These are phyloP conservation scores for Dolomedes plantarius DNA, from an alignment of 2,888 invertebrate genomes.

Conservation along the genomic window DNA sequence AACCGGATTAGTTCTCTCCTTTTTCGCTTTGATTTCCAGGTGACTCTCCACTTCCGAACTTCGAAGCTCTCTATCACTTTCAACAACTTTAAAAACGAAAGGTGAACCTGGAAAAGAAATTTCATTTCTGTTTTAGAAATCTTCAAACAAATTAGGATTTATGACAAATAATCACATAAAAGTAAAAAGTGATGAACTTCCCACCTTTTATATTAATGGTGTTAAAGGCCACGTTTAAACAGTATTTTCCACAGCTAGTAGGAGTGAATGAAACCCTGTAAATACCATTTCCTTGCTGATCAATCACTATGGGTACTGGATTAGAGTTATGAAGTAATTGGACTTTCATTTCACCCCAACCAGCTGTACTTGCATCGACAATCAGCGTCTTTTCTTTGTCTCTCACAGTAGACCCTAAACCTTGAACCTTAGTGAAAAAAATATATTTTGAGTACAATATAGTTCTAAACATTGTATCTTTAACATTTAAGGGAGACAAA, in stretches of 20 bases:
- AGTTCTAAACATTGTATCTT: too few species aligned
- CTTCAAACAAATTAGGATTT: too few species aligned
- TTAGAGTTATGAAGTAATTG: constrained; percentile 93
- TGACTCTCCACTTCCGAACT: constrained; percentile 46
- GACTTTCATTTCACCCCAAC: constrained; percentile 91
- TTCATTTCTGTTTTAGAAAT: too few species aligned
- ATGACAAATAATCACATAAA: not conserved
- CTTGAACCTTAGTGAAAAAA: constrained; percentile 48
- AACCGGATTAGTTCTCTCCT: constrained; percentile 33
- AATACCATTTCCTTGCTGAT: constrained; percentile 83
- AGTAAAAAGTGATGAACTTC: not conserved
- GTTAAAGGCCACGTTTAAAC: constrained; percentile 91
- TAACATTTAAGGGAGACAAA: too few species aligned
- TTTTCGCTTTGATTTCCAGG: constrained; percentile 35
- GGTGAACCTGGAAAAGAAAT: constrained; percentile 76
- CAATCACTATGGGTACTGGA: constrained; percentile 80
- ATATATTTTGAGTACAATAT: too few species aligned
- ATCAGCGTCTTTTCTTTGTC: constrained; percentile 79
- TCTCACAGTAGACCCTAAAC: constrained; percentile 31
- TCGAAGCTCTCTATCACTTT: constrained; percentile 58
- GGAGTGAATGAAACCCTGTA: constrained; percentile 95
- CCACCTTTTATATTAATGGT: constrained; percentile 78
- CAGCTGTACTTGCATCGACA: constrained; percentile 85
- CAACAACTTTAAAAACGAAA: constrained; percentile 75
- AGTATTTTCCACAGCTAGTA: constrained; percentile 93